phyloP scores from a whole-genome alignment of 64 coral and sea anemone genomes.

The Actinia tenebrosa region DNA sequence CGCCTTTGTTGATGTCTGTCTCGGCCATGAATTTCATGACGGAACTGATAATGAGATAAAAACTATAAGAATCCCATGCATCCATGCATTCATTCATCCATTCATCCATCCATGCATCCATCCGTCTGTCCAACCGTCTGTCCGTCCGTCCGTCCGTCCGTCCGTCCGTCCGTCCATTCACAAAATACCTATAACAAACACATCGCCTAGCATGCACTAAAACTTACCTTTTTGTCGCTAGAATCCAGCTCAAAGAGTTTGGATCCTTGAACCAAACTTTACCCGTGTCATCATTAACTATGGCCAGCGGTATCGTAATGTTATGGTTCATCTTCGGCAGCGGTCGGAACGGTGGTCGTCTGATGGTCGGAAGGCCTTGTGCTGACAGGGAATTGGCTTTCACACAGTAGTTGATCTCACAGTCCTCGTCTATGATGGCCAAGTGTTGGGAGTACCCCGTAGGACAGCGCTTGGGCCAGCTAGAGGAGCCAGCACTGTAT shows the following conservation, averaged over 20 bases:
- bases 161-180: neutral
- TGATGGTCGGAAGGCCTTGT: slow-evolving; percentile 59
- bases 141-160: neutral
- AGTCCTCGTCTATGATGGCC: slow-evolving; percentile 72
- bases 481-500: slow-evolving; percentile 34
- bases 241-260: slow-evolving; percentile 43
- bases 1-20: slow-evolving; percentile 28
- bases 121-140: neutral
- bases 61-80: neutral
- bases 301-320: slow-evolving; percentile 61
- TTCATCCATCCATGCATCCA: neutral
- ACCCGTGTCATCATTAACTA: slow-evolving; percentile 70
- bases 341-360: slow-evolving; percentile 63
- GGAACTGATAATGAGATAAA: slow-evolving; percentile 23
- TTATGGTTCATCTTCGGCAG: slow-evolving; percentile 55
- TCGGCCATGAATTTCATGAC: slow-evolving; percentile 34
- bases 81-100: neutral
- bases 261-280: slow-evolving; percentile 45
- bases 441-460: slow-evolving; percentile 85
- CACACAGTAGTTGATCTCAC: slow-evolving; percentile 80
- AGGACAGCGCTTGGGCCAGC: slow-evolving; percentile 76
- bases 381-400: slow-evolving; percentile 50
- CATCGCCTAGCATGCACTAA: too few species aligned
- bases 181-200: too few species aligned
- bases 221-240: slow-evolving; percentile 56